Evolutionary conservation across 2,113 vertebrate genomes (phyloP).

Genomic region (Irena cyanogastra): DNA sequence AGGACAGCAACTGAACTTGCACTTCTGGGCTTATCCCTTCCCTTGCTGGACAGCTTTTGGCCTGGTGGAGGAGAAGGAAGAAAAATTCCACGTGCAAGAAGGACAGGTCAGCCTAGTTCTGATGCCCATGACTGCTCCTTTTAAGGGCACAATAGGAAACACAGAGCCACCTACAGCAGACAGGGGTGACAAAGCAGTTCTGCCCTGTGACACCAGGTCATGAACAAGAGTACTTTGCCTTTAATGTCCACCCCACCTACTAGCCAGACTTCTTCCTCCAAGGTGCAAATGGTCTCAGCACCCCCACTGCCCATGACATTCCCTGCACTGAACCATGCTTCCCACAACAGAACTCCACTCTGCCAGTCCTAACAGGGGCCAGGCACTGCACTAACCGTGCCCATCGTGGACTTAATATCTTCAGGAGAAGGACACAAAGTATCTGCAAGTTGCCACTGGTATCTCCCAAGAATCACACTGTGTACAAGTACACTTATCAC

Average conservation of each 20-base stretch:
- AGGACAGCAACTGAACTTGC: not conserved
- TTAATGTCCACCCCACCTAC: not conserved
- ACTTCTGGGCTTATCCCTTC: not conserved
- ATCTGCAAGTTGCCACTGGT: not conserved
- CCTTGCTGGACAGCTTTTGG: not conserved
- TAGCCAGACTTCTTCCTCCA: not conserved
- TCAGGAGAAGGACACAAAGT: not conserved
- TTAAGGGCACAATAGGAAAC: not conserved
- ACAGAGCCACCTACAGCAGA: not conserved
- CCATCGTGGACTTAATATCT: rapidly evolving
- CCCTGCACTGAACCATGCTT: not conserved
- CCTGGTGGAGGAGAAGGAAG: not conserved
- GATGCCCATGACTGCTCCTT: not conserved
- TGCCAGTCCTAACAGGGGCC: not conserved
- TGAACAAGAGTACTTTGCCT: not conserved
- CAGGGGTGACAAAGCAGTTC: not conserved
- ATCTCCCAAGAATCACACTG: not conserved
- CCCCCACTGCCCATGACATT: not conserved
- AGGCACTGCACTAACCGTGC: not conserved
- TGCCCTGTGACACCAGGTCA: not conserved
- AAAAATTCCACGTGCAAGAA: not conserved
- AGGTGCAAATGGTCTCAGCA: not conserved
- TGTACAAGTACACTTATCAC: not conserved
- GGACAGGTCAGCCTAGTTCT: not conserved
- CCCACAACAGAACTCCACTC: not conserved